phyloP scores from a whole-genome alignment of 1,140 invertebrate genomes.

The Sycophaga agraensis region DNA sequence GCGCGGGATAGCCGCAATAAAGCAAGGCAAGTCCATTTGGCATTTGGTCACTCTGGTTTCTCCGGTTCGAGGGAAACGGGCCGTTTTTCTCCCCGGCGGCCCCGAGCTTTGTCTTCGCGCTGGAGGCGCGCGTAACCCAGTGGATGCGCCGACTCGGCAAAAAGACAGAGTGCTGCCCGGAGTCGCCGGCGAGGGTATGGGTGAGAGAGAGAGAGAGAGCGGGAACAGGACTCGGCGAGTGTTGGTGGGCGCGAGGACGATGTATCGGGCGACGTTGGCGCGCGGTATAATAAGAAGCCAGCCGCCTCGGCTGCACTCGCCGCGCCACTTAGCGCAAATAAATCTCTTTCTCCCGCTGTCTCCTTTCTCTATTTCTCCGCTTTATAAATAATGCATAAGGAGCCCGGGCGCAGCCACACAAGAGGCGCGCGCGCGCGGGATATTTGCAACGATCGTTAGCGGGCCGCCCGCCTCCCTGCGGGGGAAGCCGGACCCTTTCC shows the following conservation, averaged over 20 bases:
- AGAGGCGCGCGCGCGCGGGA: slow-evolving; percentile 21
- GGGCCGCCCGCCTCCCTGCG: not conserved
- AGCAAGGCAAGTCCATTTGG: too few relatives aligned
- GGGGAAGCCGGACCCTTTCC: not conserved
- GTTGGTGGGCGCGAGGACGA: not conserved
- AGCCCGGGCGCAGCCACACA: slow-evolving; percentile 29
- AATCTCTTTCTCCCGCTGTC: slow-evolving; percentile 26
- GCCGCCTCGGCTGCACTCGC: not conserved
- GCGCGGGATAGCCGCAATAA: too few relatives aligned
- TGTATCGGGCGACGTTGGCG: not conserved
- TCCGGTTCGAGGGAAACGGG: too few relatives aligned
- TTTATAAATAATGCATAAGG: slow-evolving; percentile 36
- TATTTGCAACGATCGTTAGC: slow-evolving; percentile 28
- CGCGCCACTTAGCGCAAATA: slow-evolving; percentile 34
- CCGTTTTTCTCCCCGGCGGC: not conserved
- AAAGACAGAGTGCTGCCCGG: too few relatives aligned
- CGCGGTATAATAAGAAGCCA: not conserved
- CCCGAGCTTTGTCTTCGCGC: too few relatives aligned
- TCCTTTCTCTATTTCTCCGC: slow-evolving; percentile 2
- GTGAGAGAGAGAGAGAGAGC: too few relatives aligned
- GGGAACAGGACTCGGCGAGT: too few relatives aligned
- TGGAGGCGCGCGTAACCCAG: too few relatives aligned
- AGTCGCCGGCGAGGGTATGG: too few relatives aligned
- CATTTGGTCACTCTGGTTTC: too few relatives aligned
- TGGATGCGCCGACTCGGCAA: too few relatives aligned